Conservation (phyloP, 2,888 invertebrate species). For the Trissolcus brochymenae region DNA sequence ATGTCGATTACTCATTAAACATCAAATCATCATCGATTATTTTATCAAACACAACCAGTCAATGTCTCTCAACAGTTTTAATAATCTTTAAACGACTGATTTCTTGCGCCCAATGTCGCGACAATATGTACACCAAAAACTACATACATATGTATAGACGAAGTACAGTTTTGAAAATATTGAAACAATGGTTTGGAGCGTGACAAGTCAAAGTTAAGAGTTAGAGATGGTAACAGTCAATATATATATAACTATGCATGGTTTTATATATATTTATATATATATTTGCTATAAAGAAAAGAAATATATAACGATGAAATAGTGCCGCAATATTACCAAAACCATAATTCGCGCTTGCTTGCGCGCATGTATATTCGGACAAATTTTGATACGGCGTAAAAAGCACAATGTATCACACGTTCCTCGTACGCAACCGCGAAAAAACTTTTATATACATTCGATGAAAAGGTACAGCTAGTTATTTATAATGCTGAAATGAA, state of each 20-base stretch:
- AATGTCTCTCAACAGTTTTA: slow-evolving; percentile 35
- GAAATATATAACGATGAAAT: slow-evolving; percentile 15
- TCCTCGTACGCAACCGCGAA: slow-evolving; percentile 32
- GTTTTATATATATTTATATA: slow-evolving; percentile 11
- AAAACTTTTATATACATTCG: slow-evolving; percentile 54
- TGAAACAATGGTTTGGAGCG: slow-evolving; percentile 24
- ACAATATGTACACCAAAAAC: slow-evolving; percentile 52
- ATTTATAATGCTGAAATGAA: slow-evolving; percentile 43
- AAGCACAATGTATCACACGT: slow-evolving; percentile 46
- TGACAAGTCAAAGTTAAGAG: slow-evolving; percentile 7
- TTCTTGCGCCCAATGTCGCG: slow-evolving; percentile 34
- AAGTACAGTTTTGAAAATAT: slow-evolving; percentile 57
- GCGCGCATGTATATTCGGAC: slow-evolving; percentile 29
- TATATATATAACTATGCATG: slow-evolving; percentile 8
- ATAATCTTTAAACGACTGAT: slow-evolving; percentile 37
- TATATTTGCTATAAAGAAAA: slow-evolving; percentile 16
- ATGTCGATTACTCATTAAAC: slow-evolving; percentile 20
- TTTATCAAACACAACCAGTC: slow-evolving; percentile 42
- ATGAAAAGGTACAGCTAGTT: slow-evolving; percentile 41
- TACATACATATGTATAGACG: slow-evolving; percentile 53
- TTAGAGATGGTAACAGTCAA: slow-evolving; percentile 7
- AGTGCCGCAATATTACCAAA: slow-evolving; percentile 53
- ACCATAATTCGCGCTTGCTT: slow-evolving; percentile 41
- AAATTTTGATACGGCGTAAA: slow-evolving; percentile 22
- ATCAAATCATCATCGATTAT: slow-evolving; percentile 27